These are phyloP conservation scores for Portevinia maculata DNA, from an alignment of 2,888 invertebrate species.

Conservation along the genomic window DNA sequence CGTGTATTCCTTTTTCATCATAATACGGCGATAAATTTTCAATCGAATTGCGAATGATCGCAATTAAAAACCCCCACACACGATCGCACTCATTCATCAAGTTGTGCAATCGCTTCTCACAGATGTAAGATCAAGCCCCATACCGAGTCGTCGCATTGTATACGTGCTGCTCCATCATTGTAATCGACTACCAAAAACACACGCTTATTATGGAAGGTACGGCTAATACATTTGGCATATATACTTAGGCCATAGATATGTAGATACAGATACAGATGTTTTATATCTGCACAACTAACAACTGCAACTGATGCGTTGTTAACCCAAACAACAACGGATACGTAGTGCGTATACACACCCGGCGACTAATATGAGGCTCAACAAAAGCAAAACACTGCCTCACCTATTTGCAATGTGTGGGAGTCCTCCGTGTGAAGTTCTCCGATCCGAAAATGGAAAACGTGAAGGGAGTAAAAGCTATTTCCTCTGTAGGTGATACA, in stretches of 20 bases:
- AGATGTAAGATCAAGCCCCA: slow-evolving; percentile 9
- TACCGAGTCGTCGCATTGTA: slow-evolving; percentile 18
- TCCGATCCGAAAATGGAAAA: slow-evolving; percentile 42
- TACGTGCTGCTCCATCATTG: slow-evolving; percentile 43
- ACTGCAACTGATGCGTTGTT: slow-evolving; percentile 41
- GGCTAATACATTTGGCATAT: slow-evolving; percentile 52
- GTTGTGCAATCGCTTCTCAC: slow-evolving; percentile 66
- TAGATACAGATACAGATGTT: slow-evolving; percentile 21
- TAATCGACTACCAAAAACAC: slow-evolving; percentile 62
- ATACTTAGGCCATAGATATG: slow-evolving; percentile 33
- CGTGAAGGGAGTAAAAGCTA: slow-evolving; percentile 35
- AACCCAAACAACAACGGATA: slow-evolving; percentile 16
- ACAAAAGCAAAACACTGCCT: slow-evolving; percentile 44
- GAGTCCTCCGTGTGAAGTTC: slow-evolving; percentile 60
- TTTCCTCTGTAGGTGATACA: slow-evolving; percentile 53
- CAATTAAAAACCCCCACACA: slow-evolving; percentile 68
- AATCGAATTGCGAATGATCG: slow-evolving; percentile 62
- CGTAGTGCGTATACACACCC: slow-evolving; percentile 52
- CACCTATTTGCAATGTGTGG: slow-evolving; percentile 63
- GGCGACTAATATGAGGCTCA: slow-evolving; percentile 20
- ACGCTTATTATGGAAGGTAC: slow-evolving; percentile 46
- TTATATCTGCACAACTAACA: no score
- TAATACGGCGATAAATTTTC: slow-evolving; percentile 39
- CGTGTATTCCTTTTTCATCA: slow-evolving; percentile 42
- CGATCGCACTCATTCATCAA: slow-evolving; percentile 46